Percentiles rank a stretch among this genome's conserved stretches.
Evolutionary conservation across 2,113 vertebrate species (phyloP).

Genomic region (Psittacara wagleri): DNA sequence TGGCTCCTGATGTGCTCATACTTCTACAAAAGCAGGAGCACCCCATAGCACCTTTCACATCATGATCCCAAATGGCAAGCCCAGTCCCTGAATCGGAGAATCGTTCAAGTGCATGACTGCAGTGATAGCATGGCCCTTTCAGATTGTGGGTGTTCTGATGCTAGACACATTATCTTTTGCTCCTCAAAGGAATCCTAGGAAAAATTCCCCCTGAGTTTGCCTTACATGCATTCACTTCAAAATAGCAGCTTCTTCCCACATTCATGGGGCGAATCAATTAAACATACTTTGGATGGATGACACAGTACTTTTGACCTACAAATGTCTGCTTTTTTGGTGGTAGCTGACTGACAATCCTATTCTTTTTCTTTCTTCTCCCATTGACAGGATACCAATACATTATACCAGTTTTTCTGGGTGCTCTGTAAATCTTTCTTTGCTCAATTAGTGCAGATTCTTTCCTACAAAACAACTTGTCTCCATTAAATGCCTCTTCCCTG

Average conservation of each 20-base stretch:
- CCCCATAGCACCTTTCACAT: background rate
- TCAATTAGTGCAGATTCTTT: background rate
- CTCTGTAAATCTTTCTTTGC: background rate
- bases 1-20: accelerated
- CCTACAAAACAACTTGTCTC: background rate
- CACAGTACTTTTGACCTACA: background rate
- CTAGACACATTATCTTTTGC: background rate
- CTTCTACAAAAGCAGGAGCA: background rate
- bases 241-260: background rate
- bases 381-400: background rate
- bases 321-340: background rate
- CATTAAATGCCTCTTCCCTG: background rate
- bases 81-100: background rate
- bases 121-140: background rate
- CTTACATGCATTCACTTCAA: background rate
- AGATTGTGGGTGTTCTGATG: background rate
- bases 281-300: background rate
- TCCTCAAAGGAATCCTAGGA: background rate
- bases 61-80: background rate
- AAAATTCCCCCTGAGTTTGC: background rate
- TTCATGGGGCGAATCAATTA: background rate
- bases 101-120: accelerated
- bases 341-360: background rate
- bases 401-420: background rate
- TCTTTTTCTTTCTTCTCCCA: background rate